These are phyloP conservation scores for Elegia similella DNA, from an alignment of 2,888 invertebrate genomes.

Conservation along the genomic window DNA sequence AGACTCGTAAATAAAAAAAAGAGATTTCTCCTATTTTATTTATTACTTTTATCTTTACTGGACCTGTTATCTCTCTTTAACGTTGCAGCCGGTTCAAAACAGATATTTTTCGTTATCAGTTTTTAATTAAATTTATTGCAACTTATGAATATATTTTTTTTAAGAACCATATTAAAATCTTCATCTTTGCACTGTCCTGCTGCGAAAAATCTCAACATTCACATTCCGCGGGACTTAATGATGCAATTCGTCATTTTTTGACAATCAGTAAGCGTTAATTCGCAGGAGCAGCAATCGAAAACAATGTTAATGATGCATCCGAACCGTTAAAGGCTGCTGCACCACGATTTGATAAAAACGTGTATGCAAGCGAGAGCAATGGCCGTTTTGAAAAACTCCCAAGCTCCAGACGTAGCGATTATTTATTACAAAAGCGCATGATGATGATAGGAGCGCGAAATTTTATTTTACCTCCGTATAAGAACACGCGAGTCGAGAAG, in stretches of 20 bases:
- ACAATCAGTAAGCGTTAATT: slow-evolving; percentile 51
- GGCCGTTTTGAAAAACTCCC: slow-evolving; percentile 53
- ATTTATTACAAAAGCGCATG: slow-evolving; percentile 66
- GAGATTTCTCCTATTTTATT: slow-evolving; percentile 8
- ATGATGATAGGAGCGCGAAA: slow-evolving; percentile 58
- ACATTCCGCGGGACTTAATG: slow-evolving; percentile 36
- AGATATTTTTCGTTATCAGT: neutral
- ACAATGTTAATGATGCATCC: slow-evolving; percentile 58
- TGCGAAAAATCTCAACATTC: slow-evolving; percentile 25
- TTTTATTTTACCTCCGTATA: slow-evolving; percentile 52
- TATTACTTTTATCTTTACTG: slow-evolving; percentile 8
- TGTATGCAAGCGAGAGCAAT: slow-evolving; percentile 41
- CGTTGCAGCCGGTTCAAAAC: neutral
- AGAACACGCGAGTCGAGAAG: slow-evolving; percentile 44
- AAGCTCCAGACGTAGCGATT: slow-evolving; percentile 51
- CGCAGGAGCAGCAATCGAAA: slow-evolving; percentile 42
- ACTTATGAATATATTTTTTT: neutral
- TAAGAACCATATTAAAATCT: slow-evolving; percentile 22
- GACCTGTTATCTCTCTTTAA: neutral
- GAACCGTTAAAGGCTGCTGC: slow-evolving; percentile 53
- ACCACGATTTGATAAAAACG: slow-evolving; percentile 54
- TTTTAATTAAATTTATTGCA: neutral
- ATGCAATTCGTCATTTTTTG: slow-evolving; percentile 52
- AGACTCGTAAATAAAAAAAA: slow-evolving; percentile 20
- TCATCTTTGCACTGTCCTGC: slow-evolving; percentile 6